Conservation (phyloP, 2,797 vertebrate species). For the Martes flavigula region DNA sequence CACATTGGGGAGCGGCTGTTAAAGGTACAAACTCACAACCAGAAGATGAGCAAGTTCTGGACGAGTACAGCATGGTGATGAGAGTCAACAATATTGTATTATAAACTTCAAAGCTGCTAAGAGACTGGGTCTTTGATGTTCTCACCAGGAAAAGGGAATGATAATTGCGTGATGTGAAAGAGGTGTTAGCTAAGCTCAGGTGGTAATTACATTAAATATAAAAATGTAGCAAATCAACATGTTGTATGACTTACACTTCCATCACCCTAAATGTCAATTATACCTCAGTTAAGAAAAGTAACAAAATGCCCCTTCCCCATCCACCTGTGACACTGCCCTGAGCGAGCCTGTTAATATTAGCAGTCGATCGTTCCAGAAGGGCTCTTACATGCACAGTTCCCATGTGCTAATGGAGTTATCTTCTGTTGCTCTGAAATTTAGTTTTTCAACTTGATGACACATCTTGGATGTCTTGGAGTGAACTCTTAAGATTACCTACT, state of each 20-base stretch:
- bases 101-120: neutral
- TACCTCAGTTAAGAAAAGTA: neutral
- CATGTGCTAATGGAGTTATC: neutral
- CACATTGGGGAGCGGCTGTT: neutral
- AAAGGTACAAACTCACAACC: neutral
- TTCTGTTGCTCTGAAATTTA: neutral
- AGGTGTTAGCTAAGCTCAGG: neutral
- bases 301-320: neutral
- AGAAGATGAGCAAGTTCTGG: neutral
- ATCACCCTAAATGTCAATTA: neutral
- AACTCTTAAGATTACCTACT: conserved; percentile 6
- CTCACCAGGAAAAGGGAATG: neutral
- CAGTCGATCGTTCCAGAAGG: neutral
- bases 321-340: neutral
- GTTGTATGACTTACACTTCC: neutral
- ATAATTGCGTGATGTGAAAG: neutral
- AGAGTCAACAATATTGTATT: neutral
- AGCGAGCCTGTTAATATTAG: too few species aligned
- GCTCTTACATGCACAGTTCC: neutral
- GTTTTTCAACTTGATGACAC: neutral
- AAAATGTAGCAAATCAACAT: neutral
- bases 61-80: neutral
- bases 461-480: neutral
- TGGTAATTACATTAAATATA: neutral
- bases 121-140: neutral